Evolutionary conservation across 1,140 invertebrate species (phyloP).

Genomic region (Drosophila leontia): DNA sequence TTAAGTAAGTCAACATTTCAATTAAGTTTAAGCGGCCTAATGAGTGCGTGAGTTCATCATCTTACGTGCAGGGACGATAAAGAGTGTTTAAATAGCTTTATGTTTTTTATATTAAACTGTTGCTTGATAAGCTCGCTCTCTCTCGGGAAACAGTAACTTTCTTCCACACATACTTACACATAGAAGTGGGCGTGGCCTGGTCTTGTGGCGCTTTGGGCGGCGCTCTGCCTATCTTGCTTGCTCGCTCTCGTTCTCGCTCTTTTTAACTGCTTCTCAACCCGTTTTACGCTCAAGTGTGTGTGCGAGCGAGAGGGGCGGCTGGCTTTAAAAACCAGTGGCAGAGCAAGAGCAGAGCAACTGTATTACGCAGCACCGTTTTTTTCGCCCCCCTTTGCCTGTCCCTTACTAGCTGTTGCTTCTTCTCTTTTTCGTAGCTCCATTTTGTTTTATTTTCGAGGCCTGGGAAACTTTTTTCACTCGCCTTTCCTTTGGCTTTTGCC

Average conservation of each 20-base stretch:
- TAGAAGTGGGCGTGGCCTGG: constrained; percentile 63
- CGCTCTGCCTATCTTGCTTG: constrained; percentile 61
- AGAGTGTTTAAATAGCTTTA: constrained; percentile 7
- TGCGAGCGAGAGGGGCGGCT: constrained; percentile 23
- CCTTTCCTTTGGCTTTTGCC: constrained; percentile 51
- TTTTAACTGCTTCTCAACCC: constrained; percentile 56
- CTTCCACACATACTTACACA: constrained; percentile 45
- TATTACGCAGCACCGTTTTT: constrained; percentile 49
- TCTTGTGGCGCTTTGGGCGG: constrained; percentile 70
- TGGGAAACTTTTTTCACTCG: constrained; percentile 45
- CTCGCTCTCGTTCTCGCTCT: constrained; percentile 45
- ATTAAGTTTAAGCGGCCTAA: constrained; percentile 46
- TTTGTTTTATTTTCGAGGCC: constrained; percentile 56
- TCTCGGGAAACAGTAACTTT: constrained; percentile 57
- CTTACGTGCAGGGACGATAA: not conserved
- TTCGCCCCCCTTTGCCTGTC: not conserved
- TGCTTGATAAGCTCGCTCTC: constrained; percentile 9
- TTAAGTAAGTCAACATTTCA: constrained; percentile 66
- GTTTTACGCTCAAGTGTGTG: constrained; percentile 42
- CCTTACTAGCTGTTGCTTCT: not conserved
- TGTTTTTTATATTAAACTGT: constrained; percentile 1
- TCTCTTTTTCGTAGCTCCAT: constrained; percentile 42
- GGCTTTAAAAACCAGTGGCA: constrained; percentile 71
- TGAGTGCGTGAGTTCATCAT: constrained; percentile 22
- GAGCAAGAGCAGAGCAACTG: constrained; percentile 63